A percentile compares a stretch with the other conserved stretches of the same genome.
Conservation (phyloP, 2,888 invertebrate genomes). For the Aphodius granarius region DNA sequence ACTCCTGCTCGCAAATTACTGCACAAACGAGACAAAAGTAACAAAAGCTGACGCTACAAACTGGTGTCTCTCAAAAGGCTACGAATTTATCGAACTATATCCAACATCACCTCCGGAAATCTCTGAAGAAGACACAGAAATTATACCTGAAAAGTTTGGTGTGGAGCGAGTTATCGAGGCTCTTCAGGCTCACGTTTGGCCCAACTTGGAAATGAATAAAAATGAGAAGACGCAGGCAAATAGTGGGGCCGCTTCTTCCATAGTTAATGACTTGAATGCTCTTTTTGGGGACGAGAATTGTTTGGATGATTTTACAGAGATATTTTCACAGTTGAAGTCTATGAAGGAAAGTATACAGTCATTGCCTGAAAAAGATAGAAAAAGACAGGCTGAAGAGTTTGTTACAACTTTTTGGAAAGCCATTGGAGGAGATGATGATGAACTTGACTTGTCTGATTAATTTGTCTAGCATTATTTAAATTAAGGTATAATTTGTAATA, state of each 20-base stretch:
- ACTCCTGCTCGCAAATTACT: conserved; percentile 60
- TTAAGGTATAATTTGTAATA: not conserved
- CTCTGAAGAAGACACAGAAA: conserved; percentile 55
- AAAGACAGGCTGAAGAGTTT: conserved; percentile 71
- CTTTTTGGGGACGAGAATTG: conserved; percentile 36
- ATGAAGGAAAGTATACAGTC: conserved; percentile 70
- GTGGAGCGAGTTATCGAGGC: conserved; percentile 69
- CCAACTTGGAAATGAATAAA: conserved; percentile 68
- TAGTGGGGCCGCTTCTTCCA: conserved; percentile 3
- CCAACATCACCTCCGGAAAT: conserved; percentile 49
- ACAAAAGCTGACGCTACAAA: conserved; percentile 54
- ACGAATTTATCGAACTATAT: conserved; percentile 69
- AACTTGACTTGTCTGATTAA: conserved; percentile 50
- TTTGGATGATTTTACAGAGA: conserved; percentile 60
- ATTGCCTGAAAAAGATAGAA: conserved; percentile 65
- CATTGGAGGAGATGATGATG: conserved; percentile 72
- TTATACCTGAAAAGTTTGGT: conserved; percentile 65
- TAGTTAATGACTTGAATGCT: conserved; percentile 27
- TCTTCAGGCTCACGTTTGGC: conserved; percentile 72
- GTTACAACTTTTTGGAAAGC: conserved; percentile 75
- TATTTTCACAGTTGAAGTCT: conserved; percentile 66
- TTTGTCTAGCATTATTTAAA: not conserved
- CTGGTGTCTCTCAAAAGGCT: conserved; percentile 70
- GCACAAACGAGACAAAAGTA: conserved; percentile 51
- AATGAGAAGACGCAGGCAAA: conserved; percentile 12